Conservation (phyloP, 2,888 invertebrate genomes). For the Scaptomyza flava region DNA sequence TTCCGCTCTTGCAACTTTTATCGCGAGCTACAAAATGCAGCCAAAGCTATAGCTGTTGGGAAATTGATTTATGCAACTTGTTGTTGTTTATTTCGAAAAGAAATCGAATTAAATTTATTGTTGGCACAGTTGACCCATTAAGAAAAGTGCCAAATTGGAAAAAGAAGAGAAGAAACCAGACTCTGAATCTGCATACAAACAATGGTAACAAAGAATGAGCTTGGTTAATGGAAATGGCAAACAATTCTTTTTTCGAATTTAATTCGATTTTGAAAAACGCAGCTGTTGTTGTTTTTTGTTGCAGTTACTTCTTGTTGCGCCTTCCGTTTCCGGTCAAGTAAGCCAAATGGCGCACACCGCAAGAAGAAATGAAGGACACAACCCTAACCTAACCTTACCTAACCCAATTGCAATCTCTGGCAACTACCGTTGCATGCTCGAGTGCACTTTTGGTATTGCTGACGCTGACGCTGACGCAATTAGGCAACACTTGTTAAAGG, state of each 20-base stretch:
- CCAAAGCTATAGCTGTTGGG: conserved; percentile 11
- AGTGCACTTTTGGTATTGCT: conserved; percentile 67
- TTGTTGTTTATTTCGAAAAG: conserved; percentile 24
- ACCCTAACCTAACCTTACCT: background rate
- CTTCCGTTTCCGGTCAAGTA: conserved; percentile 67
- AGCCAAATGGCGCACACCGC: conserved; percentile 52
- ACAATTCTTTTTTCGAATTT: conserved; percentile 39
- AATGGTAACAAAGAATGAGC: conserved; percentile 25
- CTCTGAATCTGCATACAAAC: conserved; percentile 10
- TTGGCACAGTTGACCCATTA: conserved; percentile 68
- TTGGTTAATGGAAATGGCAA: conserved; percentile 59
- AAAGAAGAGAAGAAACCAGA: conserved; percentile 2
- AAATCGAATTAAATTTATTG: conserved; percentile 63
- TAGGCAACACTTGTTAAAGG: conserved; percentile 73
- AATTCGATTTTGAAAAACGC: conserved; percentile 44
- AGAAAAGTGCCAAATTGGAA: conserved; percentile 33
- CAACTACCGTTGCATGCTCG: conserved; percentile 57
- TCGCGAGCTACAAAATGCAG: conserved; percentile 45
- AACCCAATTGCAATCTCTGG: conserved; percentile 1
- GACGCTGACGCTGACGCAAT: conserved; percentile 70
- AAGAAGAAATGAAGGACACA: conserved; percentile 64
- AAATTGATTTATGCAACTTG: conserved; percentile 72
- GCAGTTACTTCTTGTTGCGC: conserved; percentile 35
- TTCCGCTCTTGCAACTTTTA: conserved; percentile 30
- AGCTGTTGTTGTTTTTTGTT: conserved; percentile 12